Evolutionary conservation across 2,113 vertebrate species (phyloP).

Genomic region (Burhinus bistriatus): DNA sequence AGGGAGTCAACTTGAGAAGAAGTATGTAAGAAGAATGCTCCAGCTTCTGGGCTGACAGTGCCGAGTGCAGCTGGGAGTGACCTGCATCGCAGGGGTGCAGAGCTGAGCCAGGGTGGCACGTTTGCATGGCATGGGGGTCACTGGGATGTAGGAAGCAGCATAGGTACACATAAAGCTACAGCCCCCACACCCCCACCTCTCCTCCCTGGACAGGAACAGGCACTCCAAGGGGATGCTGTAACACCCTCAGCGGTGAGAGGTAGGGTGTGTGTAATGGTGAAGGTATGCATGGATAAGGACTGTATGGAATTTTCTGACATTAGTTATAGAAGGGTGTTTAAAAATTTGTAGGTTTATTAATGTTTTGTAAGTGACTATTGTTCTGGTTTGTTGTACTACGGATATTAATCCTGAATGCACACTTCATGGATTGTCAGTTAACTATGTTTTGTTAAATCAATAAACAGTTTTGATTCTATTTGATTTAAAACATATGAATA

Average conservation of each 20-base stretch:
- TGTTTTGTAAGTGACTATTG: neutral
- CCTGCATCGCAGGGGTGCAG: fast-evolving
- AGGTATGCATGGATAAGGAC: fast-evolving
- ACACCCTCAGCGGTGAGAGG: neutral
- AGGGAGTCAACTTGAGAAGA: neutral
- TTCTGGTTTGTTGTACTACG: neutral
- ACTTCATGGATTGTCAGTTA: neutral
- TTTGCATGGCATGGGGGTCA: fast-evolving
- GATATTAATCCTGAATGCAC: neutral
- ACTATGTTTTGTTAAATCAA: neutral
- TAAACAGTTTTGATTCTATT: neutral
- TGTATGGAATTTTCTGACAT: neutral
- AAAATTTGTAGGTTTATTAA: neutral
- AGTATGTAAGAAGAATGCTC: fast-evolving
- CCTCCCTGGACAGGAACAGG: neutral
- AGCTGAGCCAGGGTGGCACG: neutral
- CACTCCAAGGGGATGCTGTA: neutral
- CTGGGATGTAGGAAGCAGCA: no score
- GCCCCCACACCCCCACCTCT: neutral
- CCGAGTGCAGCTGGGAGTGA: no score
- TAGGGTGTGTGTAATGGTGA: fast-evolving
- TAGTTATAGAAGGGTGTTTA: neutral
- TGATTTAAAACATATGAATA: fast-evolving
- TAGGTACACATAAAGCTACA: fast-evolving
- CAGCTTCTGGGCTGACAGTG: neutral